Evolutionary conservation across 2,113 vertebrate species (phyloP).

Genomic region (Ahaetulla prasina): DNA sequence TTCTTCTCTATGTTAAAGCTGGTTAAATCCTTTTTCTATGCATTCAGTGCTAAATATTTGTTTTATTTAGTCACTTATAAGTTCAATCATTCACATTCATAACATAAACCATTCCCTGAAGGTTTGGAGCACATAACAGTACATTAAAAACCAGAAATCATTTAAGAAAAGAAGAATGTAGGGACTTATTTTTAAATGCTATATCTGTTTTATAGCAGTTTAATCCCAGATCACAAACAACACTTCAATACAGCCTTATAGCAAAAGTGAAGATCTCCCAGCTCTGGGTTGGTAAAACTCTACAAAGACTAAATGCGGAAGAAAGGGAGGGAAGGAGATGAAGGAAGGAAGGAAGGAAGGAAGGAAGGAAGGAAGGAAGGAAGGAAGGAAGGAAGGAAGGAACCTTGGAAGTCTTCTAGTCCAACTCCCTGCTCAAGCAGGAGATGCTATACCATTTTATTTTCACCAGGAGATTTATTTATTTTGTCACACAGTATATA

Average conservation of each 20-base stretch:
- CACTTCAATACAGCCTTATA: background rate
- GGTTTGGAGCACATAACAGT: background rate
- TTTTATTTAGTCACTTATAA: background rate
- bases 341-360: background rate
- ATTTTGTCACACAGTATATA: too few species aligned
- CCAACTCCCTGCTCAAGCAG: background rate
- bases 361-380: background rate
- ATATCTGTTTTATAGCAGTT: background rate
- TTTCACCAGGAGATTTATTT: too few species aligned
- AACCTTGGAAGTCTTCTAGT: background rate
- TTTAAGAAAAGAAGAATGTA: background rate
- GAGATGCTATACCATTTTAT: background rate
- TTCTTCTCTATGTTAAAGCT: constrained; percentile 68
- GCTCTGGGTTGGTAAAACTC: background rate
- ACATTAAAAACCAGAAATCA: background rate
- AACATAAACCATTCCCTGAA: background rate
- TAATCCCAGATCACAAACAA: background rate
- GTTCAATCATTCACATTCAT: background rate
- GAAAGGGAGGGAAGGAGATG: background rate
- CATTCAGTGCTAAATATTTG: constrained; percentile 59
- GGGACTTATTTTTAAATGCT: background rate
- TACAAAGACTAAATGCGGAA: background rate
- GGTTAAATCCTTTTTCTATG: constrained; percentile 58
- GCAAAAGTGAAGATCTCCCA: background rate
- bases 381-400: background rate